phyloP scores from a whole-genome alignment of 2,888 invertebrate species.

The Trilocha varians region DNA sequence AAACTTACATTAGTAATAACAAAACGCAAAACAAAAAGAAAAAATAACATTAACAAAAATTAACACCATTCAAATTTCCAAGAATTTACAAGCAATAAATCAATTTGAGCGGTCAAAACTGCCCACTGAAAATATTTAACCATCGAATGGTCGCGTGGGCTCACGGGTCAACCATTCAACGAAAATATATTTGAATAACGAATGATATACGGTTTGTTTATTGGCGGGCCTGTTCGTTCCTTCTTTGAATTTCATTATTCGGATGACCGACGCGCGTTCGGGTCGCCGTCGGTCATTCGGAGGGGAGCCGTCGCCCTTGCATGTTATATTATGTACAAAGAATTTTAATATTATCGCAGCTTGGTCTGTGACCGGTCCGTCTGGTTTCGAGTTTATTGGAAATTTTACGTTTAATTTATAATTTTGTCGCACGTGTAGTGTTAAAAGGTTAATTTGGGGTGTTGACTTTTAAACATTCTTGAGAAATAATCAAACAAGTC shows the following conservation, averaged over 20 bases:
- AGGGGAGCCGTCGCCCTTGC: constrained; percentile 49
- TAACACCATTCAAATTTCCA: constrained; percentile 22
- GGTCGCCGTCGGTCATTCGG: constrained; percentile 58
- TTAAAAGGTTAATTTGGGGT: constrained; percentile 53
- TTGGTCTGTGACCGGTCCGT: constrained; percentile 50
- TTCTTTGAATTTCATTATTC: constrained; percentile 65
- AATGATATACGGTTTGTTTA: constrained; percentile 74
- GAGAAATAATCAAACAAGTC: constrained; percentile 21
- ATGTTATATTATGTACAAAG: constrained; percentile 58
- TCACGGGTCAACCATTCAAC: constrained; percentile 67
- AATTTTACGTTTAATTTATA: constrained; percentile 70
- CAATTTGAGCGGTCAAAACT: constrained; percentile 41
- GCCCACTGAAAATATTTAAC: constrained; percentile 70
- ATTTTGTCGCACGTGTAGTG: constrained; percentile 56
- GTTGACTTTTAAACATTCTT: constrained; percentile 36
- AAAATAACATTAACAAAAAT: constrained; percentile 1
- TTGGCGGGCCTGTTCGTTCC: constrained; percentile 65
- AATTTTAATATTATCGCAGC: constrained; percentile 64
- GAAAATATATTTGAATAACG: constrained; percentile 67
- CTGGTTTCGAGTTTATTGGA: constrained; percentile 39
- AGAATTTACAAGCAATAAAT: constrained; percentile 61
- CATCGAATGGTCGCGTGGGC: constrained; percentile 68
- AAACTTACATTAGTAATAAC: constrained; percentile 10
- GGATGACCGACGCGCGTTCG: constrained; percentile 55
- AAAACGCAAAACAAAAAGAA: background rate